Evolutionary conservation across 2,888 invertebrate genomes (phyloP), one percentile per base, ranked within the genome.

Genomic region (Stratiomys singularior): DNA sequence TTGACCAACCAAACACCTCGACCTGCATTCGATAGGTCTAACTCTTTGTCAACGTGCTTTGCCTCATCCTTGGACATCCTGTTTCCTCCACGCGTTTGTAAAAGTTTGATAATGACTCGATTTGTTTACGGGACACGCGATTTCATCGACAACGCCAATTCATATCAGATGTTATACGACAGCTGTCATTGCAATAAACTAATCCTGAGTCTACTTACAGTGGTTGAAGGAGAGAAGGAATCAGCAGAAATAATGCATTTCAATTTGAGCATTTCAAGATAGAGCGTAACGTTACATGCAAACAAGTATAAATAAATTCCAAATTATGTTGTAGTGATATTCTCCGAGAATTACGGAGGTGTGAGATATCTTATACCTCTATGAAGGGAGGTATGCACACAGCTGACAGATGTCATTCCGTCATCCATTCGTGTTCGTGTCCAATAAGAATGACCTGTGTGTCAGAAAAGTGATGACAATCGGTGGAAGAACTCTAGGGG

Each of bases 1-100:
- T 98, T 98, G 0, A 98, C 98, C 7, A 98, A 90, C 98, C 98
- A 98, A 13, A 98, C 96, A 79, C 97, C 97, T 83, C 97, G 90
- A 21, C 93, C 93, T 21, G 96, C 94, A 86, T 96, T 96, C 21
- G 94, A 93, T 76, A 96, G 89, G 88, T 98, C 97, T 80, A 98
- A 89, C 86, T 95, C 94, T 81, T 92, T 91, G 84, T 94, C 94
- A 71, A 92, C 90, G 81, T 93, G 92, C 67, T 84, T 84, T n/a
- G 28, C 52, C 9, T 86, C 87, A 58, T 87, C 86, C 58, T 86
- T 87, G 3, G 86, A 86, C 87, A 87, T 87, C 4, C n/a, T 18
- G 15, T 52, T 52, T 18, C 15, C 4, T 52, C 15, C 18, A 52
- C 44, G 13, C 9, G 13, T 44, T 44, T 13, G 7, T 7, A 7